Evolutionary conservation across 2,113 vertebrate species (phyloP).

Genomic region (Saccopteryx bilineata): DNA sequence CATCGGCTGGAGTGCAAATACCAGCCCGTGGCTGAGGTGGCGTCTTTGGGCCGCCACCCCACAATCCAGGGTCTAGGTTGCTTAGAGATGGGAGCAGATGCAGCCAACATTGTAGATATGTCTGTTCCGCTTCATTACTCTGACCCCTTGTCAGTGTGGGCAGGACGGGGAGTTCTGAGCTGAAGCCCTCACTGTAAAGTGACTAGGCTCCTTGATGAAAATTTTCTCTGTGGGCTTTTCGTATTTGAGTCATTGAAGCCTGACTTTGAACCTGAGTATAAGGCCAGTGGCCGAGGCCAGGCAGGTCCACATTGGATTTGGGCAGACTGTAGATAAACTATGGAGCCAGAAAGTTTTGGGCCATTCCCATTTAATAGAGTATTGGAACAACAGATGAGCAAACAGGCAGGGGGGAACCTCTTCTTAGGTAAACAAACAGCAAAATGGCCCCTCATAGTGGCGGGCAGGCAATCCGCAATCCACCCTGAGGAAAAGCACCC

Average conservation of each 20-base stretch:
- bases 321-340: too few species aligned
- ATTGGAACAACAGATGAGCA: too few species aligned
- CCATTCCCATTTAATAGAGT: too few species aligned
- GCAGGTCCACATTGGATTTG: too few species aligned
- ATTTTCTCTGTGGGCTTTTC: constrained; percentile 35
- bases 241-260: constrained; percentile 2
- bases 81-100: constrained; percentile 81
- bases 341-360: too few species aligned
- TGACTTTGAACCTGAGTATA: constrained; percentile 31
- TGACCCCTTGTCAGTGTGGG: constrained; percentile 76
- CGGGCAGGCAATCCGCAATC: too few species aligned
- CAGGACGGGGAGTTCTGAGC: constrained; percentile 62
- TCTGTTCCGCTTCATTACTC: constrained; percentile 86
- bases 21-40: not conserved
- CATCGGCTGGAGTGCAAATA: constrained; percentile 48
- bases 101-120: constrained; percentile 72
- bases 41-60: constrained; percentile 63
- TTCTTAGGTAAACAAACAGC: too few species aligned
- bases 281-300: too few species aligned
- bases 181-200: constrained; percentile 65
- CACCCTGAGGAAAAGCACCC: too few species aligned
- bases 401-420: too few species aligned
- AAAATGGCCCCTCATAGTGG: too few species aligned
- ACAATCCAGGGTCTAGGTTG: constrained; percentile 68
- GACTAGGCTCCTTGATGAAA: constrained; percentile 8